Evolutionary conservation across 2,113 vertebrate genomes (phyloP), one percentile per base, ranked within the genome.

Genomic region (Oxyruncus cristatus): DNA sequence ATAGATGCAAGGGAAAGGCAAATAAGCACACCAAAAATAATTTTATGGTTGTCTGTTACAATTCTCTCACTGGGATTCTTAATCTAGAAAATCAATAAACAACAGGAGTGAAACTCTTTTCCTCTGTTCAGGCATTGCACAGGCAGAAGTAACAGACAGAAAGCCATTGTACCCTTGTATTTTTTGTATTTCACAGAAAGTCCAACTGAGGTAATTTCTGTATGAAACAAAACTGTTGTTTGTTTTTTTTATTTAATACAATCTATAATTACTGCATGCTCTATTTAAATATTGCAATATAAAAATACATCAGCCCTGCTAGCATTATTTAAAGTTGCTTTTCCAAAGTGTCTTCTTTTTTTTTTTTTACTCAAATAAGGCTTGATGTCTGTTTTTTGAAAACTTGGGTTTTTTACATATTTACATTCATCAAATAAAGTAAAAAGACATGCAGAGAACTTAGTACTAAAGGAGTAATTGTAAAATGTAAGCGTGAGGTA

Each of bases 1-100:
- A 99, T 99, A 99, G 99, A 99, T 99, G 99, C 99, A 99, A 99
- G 99, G 98, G 98, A 98, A 99, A 99, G 98, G 99, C 99, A 99
- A 99, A 99, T 99, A 99, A 99, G 99, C 99, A 99, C 99, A 99
- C 98, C 98, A 98, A 99, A 99, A 99, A 99, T 99, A 99, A 99
- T 99, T 99, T 99, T 99, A 99, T 99, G 99, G 99, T 99, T 99
- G 99, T 99, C 99, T 99, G 99, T 99, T 99, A 99, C 99, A 99
- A 99, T 99, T 99, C 98, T 98, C 99, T 99, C 98, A 97, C 98
- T 97, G 99, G 99, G 99, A 99, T 99, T 99, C 99, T 99, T 99
- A 99, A 99, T 99, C 99, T 99, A 99, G 99, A 99, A 99, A 99
- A 99, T 99, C 99, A 99, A 99, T 99, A 99, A 99, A 99, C 99